Conservation (phyloP, 1,140 invertebrate species). For the Heliconius eleuchia region DNA sequence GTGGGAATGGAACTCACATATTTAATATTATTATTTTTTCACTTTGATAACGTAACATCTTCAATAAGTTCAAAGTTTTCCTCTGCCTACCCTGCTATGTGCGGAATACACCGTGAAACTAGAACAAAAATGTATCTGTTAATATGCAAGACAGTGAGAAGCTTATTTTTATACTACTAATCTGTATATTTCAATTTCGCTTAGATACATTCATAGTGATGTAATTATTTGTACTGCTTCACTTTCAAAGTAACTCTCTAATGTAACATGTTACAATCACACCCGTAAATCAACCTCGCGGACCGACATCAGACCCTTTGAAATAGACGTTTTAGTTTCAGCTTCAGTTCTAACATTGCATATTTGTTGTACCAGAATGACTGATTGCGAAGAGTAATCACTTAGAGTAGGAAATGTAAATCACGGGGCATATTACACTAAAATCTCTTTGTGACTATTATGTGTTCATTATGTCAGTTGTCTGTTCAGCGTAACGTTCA, state of each 20-base stretch:
- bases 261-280: neutral
- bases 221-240: neutral
- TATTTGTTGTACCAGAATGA: slow-evolving; percentile 10
- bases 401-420: neutral
- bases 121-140: no score
- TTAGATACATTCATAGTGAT: neutral
- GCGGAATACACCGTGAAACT: no score
- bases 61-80: no score
- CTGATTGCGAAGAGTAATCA: slow-evolving; percentile 10
- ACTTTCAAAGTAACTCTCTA: neutral
- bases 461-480: neutral
- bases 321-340: neutral
- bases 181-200: no score
- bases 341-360: neutral
- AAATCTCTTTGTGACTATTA: slow-evolving; percentile 3
- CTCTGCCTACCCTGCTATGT: no score
- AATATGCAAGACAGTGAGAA: no score
- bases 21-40: no score
- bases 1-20: no score
- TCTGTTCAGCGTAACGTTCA: neutral
- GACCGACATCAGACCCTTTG: neutral
- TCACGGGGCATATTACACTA: neutral
- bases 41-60: no score
- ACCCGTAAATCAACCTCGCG: neutral
- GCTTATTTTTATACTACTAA: no score